Percentiles rank a stretch among this genome's conserved stretches.
Evolutionary conservation across 2,797 vertebrate genomes (phyloP).

Genomic region (Sebastes baramenuke): DNA sequence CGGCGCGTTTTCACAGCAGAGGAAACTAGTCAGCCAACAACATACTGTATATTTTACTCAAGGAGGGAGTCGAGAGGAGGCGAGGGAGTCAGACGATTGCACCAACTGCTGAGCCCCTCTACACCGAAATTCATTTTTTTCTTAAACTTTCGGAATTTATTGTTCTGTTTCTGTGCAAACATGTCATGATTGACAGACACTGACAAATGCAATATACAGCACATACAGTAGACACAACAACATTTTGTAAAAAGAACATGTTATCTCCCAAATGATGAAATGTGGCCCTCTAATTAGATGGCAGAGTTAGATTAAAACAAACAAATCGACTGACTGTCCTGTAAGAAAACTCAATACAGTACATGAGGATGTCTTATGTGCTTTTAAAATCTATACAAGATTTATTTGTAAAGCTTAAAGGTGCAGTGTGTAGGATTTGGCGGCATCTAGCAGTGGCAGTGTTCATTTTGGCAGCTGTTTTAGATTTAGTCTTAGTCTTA

Average conservation of each 20-base stretch:
- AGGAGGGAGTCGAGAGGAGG: conserved; percentile 21
- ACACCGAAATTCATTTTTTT: background rate
- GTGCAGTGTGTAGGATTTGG: no score
- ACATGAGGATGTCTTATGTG: background rate
- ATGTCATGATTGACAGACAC: conserved; percentile 4
- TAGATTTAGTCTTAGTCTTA: no score
- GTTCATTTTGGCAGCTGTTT: no score
- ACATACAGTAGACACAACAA: background rate
- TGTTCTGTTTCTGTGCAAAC: background rate
- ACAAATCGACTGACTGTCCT: rapidly evolving
- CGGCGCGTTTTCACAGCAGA: conserved; percentile 15
- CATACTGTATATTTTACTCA: conserved; percentile 29
- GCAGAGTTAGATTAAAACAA: no score
- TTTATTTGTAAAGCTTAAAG: conserved; percentile 16
- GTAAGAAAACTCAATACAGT: no score
- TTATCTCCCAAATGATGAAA: background rate
- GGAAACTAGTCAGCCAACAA: conserved; percentile 24
- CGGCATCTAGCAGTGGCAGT: rapidly evolving
- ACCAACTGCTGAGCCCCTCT: background rate
- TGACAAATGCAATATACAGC: background rate
- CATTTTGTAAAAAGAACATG: background rate
- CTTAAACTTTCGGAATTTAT: background rate
- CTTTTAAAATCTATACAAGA: conserved; percentile 38
- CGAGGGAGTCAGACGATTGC: conserved; percentile 6
- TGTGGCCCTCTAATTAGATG: background rate